phyloP scores from a whole-genome alignment of 2,888 invertebrate genomes.

The Thyatira batis region DNA sequence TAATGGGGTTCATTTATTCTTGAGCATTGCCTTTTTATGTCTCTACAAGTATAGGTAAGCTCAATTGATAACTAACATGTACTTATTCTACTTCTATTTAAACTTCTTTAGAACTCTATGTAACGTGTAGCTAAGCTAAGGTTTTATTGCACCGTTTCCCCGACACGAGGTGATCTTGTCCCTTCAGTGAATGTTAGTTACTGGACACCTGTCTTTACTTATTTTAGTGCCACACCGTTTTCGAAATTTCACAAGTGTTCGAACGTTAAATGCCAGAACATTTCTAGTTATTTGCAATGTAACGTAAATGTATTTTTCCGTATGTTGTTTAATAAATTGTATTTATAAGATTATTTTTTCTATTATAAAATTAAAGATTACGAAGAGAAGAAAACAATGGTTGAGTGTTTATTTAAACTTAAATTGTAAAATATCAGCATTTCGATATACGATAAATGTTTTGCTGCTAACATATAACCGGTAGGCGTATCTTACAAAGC shows the following conservation, averaged over 20 bases:
- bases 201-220: conserved; percentile 7
- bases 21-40: no score
- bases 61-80: not conserved
- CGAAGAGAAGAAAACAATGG: no score
- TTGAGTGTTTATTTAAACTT: no score
- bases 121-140: not conserved
- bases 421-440: no score
- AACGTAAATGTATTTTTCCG: no score
- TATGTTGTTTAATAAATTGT: no score
- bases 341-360: no score
- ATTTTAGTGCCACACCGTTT: not conserved
- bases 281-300: not conserved
- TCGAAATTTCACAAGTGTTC: not conserved
- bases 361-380: no score
- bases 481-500: not conserved
- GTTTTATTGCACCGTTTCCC: conserved; percentile 1
- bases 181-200: conserved; percentile 1
- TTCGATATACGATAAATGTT: no score
- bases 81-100: not conserved
- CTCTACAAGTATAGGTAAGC: no score
- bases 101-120: not conserved
- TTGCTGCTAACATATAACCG: not conserved
- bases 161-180: conserved; percentile 5
- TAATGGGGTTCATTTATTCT: no score
- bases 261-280: not conserved